These are phyloP conservation scores for Rhopalosiphum padi DNA, from an alignment of 1,140 invertebrate species.

Conservation along the genomic window DNA sequence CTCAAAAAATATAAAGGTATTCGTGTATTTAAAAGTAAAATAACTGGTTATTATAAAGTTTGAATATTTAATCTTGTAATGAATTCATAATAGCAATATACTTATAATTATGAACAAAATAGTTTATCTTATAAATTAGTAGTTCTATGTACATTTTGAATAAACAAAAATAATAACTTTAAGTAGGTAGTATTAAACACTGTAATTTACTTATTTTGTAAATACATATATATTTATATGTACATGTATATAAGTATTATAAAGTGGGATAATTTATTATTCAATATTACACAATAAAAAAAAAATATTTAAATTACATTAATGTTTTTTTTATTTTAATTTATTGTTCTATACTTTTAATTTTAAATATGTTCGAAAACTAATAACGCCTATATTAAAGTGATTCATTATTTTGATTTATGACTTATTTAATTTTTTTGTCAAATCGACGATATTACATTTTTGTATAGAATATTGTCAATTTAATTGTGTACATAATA, in stretches of 20 bases:
- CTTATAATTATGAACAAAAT: background rate
- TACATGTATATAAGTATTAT: background rate
- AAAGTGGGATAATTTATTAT: background rate
- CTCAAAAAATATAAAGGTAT: background rate
- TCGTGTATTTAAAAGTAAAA: background rate
- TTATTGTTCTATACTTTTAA: background rate
- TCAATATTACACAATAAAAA: background rate
- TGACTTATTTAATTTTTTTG: background rate
- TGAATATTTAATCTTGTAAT: conserved; percentile 21
- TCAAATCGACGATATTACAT: background rate
- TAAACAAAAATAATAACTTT: conserved; percentile 14
- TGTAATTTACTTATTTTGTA: background rate
- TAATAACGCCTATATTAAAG: background rate
- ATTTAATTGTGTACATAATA: background rate
- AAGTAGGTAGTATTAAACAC: background rate
- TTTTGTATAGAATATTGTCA: background rate
- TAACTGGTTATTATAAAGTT: background rate
- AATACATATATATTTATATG: background rate
- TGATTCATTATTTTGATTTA: background rate
- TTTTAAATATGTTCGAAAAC: background rate
- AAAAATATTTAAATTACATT: background rate
- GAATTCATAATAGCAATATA: background rate
- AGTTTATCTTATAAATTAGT: conserved; percentile 13
- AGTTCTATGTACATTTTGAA: background rate
- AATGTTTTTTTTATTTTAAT: background rate